Percentiles rank a stretch among this genome's conserved stretches.
phyloP scores from a whole-genome alignment of 2,113 vertebrate genomes.

The Spea multiplicata region DNA sequence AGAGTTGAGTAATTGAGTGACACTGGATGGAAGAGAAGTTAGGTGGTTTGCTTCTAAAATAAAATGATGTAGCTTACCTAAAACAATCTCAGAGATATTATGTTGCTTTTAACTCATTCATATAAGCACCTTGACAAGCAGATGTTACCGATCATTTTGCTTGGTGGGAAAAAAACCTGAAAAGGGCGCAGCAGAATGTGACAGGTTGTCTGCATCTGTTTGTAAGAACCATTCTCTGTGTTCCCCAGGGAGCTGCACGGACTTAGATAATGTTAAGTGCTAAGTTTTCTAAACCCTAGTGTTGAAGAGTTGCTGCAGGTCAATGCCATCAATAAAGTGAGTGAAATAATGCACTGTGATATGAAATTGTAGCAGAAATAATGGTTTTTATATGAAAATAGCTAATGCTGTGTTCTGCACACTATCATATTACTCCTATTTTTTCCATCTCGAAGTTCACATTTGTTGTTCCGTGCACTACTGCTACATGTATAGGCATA shows the following conservation, averaged over 20 bases:
- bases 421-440: too few relatives aligned
- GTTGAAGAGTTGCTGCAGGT: not conserved
- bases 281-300: constrained; percentile 49
- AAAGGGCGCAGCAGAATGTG: constrained; percentile 51
- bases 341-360: constrained; percentile 10
- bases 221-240: constrained; percentile 61
- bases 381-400: too few relatives aligned
- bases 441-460: too few relatives aligned
- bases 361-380: too few relatives aligned
- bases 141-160: constrained; percentile 54
- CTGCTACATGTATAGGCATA: too few relatives aligned
- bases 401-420: too few relatives aligned
- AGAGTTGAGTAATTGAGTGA: not conserved
- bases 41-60: constrained; percentile 51
- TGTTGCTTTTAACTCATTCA: constrained; percentile 47
- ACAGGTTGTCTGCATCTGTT: constrained; percentile 33
- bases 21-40: not conserved
- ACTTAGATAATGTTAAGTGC: constrained; percentile 52
- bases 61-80: constrained; percentile 55
- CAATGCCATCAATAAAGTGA: not conserved
- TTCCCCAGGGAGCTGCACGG: constrained; percentile 46
- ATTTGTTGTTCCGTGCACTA: too few relatives aligned
- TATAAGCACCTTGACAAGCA: constrained; percentile 56
- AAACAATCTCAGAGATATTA: constrained; percentile 55
- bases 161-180: constrained; percentile 49